These are phyloP conservation scores for Epicampocera succincta DNA, from an alignment of 2,888 invertebrate species.

Conservation along the genomic window DNA sequence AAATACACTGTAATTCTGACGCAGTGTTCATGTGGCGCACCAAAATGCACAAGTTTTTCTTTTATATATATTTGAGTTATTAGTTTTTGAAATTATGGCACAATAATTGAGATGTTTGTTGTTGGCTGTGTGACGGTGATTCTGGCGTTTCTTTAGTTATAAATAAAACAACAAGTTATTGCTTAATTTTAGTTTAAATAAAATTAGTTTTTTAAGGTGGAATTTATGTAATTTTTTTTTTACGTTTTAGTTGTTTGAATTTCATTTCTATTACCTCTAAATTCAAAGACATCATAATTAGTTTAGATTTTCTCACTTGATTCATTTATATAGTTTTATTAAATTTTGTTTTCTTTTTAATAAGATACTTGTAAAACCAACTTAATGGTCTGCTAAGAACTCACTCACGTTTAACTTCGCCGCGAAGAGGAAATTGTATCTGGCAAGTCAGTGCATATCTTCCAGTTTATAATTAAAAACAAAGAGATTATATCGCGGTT, in stretches of 20 bases:
- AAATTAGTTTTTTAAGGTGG: no score
- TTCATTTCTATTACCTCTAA: constrained; percentile 51
- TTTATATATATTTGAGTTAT: no score
- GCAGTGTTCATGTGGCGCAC: no score
- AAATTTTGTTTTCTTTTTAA: not conserved
- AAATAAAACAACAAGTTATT: no score
- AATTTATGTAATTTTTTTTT: no score
- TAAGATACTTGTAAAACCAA: constrained; percentile 13
- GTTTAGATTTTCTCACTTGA: constrained; percentile 20
- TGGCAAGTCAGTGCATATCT: constrained; percentile 34
- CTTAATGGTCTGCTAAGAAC: constrained; percentile 45
- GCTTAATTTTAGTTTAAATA: no score
- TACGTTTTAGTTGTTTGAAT: not conserved
- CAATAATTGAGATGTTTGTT: no score
- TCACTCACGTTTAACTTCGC: constrained; percentile 47
- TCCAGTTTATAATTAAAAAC: constrained; percentile 64
- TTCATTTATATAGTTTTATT: constrained; percentile 16
- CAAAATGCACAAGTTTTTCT: no score
- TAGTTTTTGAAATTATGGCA: no score
- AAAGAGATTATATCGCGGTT: constrained; percentile 59
- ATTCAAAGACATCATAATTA: constrained; percentile 33
- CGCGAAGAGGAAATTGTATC: constrained; percentile 30
- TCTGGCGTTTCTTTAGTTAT: no score
- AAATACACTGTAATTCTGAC: no score
- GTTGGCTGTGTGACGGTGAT: no score